Evolutionary conservation across 2,888 invertebrate species (phyloP).

Genomic region (Cataglyphis albicans): DNA sequence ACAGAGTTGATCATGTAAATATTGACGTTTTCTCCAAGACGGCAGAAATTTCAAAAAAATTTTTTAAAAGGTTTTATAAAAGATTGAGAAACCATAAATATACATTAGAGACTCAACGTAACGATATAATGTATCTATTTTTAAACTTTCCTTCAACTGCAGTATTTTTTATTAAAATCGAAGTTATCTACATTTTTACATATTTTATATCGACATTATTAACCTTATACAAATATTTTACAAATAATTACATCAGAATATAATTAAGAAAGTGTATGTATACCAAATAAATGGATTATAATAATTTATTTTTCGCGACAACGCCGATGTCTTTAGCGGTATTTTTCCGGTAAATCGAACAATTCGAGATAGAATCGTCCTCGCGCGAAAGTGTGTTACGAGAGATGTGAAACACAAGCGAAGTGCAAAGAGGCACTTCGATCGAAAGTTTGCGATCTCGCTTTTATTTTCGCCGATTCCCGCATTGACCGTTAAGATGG

Average conservation of each 20-base stretch:
- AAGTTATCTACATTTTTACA: neutral
- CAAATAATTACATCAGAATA: neutral
- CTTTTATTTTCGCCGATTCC: neutral
- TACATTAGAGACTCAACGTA: neutral
- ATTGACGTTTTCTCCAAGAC: conserved; percentile 27
- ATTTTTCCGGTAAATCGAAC: conserved; percentile 10
- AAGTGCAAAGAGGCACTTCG: conserved; percentile 4
- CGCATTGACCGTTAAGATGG: neutral
- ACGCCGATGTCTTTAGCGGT: neutral
- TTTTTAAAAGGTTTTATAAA: conserved; percentile 3
- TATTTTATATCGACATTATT: neutral
- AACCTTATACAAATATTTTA: neutral
- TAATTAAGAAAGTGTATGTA: neutral
- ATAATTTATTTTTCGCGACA: neutral
- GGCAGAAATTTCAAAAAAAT: conserved; percentile 22
- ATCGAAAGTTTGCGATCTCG: neutral
- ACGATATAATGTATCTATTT: neutral
- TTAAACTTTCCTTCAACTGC: neutral
- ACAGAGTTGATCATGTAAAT: conserved; percentile 5
- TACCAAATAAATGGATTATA: neutral
- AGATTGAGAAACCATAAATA: neutral
- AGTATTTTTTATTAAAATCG: neutral
- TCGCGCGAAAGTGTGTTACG: conserved; percentile 5
- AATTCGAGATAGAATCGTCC: conserved; percentile 22
- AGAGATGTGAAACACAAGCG: neutral